Evolutionary conservation across 2,113 vertebrate genomes (phyloP), one percentile per base, ranked within the genome.

Genomic region (Capreolus pygargus): DNA sequence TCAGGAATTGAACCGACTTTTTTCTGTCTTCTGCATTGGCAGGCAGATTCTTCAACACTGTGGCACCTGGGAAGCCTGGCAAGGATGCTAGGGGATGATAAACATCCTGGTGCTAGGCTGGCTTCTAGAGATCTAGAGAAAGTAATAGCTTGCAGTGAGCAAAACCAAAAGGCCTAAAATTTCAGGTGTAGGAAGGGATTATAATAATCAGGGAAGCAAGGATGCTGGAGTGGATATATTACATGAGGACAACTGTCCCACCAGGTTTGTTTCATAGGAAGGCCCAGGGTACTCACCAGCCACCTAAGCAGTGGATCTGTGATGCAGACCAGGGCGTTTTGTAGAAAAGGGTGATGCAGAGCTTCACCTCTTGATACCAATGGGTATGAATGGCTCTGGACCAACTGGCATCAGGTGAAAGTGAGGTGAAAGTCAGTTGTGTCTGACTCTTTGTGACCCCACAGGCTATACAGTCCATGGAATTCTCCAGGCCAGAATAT

Each of bases 121-220:
- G 28, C 2, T 81, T 67, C 21, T 9, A 89, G 43, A 61, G 16
- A 30, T 23, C 52, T 54, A 11, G 28, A 54, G 16, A 61, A 58
- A 45, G 43, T 28, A 93, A 16, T 7, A 7, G 14, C 13, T 58
- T 15, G 27, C 6, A 54, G 4, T 54, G 16, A 81, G 23, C 13
- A 87, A 90, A 85, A 43, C 11, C 28, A 7, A 96, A 97, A 86
- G 64, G 3, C 2, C 47, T 87, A 36, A 89, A 94, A 86, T n/a
- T 89, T 81, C 21, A 50, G 8, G 1, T 54, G 13, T 1, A 55
- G 17, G 6, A 50, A 94, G 19, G 1, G 0, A 82, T 83, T 54
- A n/a, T 87, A 87, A 52, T n/a, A 87, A 55, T 81, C 3, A 57
- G 7, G 36, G 16, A 94, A 87, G 36, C 19, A 55, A 13, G 3